Evolutionary conservation across 2,113 vertebrate genomes (phyloP), one percentile per base, ranked within the genome.

Genomic region (Scophthalmus maximus): DNA sequence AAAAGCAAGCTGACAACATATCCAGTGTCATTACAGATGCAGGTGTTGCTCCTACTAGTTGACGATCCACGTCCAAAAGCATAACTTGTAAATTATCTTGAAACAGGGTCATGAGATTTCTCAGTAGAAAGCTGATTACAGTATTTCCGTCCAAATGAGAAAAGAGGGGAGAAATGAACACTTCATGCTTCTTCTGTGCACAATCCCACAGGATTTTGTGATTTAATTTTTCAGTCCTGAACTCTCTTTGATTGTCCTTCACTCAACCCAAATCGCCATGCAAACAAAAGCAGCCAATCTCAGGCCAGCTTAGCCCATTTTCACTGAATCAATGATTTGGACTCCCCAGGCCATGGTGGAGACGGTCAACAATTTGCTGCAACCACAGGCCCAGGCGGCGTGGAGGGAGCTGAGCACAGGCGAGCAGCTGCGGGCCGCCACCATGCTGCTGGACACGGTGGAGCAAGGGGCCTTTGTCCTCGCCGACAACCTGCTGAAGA

Each of bases 401-500:
- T 99, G 97, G 98, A 93, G 88, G 85, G 95, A 96, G 74, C 91
- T 99, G 70, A 96, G 95, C 1, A 93, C 94, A 0, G 94, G 91
- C 0, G 97, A 99, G 60, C 97, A 98, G 80, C 94, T 98, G 36
- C 94, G 95, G 0, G 96, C 97, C 0, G 98, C 98, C 71, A 99
- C 98, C 87, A 96, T 96, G 93, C 69, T 99, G 76, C 94, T 99
- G 4, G 96, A 99, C 92, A 99, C 96, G 0, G 97, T 99, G 84
- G 98, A 99, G 84, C 96, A 99, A 83, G 97, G 98, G 2, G 98
- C 97, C 66, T 99, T 99, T 1, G 96, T 99, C 67, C 93, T 99
- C 78, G 98, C 98, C 0, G 98, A 99, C 76, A 99, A 99, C 94
- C 94, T 99, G 83, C 94, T 99, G 72, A 99, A 99, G 94, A 98